Conservation (phyloP, 1,140 invertebrate genomes). For the Apis florea region DNA sequence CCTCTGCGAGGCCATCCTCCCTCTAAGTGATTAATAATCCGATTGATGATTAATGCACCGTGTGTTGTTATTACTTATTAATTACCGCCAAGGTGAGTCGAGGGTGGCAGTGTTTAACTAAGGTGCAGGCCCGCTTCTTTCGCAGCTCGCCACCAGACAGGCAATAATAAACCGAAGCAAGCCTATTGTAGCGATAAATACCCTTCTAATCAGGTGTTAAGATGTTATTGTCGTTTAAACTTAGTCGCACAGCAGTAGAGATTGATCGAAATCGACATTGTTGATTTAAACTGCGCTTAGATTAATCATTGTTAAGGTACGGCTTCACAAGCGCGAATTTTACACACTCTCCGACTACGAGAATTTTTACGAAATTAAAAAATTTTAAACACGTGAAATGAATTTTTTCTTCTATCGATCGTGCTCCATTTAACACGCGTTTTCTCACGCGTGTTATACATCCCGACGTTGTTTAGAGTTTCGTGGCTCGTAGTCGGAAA, state of each 20-base stretch:
- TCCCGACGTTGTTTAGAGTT: not conserved
- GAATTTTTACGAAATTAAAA: not conserved
- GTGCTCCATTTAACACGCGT: not conserved
- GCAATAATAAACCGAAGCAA: constrained; percentile 61
- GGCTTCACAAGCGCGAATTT: constrained; percentile 3
- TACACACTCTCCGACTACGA: constrained; percentile 27
- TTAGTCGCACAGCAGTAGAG: constrained; percentile 49
- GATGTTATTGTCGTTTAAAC: constrained; percentile 25
- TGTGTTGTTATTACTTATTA: constrained; percentile 35
- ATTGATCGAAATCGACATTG: not conserved
- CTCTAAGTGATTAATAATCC: constrained; percentile 39
- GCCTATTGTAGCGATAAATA: constrained; percentile 41
- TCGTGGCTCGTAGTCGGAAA: constrained; percentile 19
- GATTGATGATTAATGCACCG: constrained; percentile 39
- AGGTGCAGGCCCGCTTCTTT: constrained; percentile 74
- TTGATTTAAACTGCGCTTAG: constrained; percentile 38
- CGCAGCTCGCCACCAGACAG: constrained; percentile 71
- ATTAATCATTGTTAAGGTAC: constrained; percentile 48
- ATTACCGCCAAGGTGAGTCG: constrained; percentile 70
- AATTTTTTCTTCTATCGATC: no score
- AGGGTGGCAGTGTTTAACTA: constrained; percentile 72
- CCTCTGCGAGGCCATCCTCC: constrained; percentile 2
- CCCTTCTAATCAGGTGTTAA: constrained; percentile 31
- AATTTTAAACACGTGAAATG: no score
- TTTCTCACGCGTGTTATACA: not conserved